Evolutionary conservation across 2,888 invertebrate species (phyloP).

Genomic region (Lissonota sp.): DNA sequence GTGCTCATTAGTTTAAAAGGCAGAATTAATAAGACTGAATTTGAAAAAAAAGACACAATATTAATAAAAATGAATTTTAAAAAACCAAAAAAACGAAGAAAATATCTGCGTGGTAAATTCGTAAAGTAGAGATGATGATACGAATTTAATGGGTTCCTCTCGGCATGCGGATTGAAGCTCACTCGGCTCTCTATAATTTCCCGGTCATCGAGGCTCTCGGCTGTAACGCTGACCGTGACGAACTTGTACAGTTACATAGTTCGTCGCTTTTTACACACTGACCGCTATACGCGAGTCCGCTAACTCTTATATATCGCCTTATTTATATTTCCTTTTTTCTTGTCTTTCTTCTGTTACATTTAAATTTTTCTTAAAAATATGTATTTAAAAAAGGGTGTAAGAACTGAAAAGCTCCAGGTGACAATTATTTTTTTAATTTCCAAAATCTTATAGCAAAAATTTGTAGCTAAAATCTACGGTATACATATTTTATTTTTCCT

Average conservation of each 20-base stretch:
- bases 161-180: conserved; percentile 10
- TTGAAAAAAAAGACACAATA: background rate
- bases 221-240: conserved; percentile 66
- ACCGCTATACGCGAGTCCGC: conserved; percentile 59
- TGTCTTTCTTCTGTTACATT: background rate
- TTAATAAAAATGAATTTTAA: background rate
- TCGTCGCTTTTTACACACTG: conserved; percentile 60
- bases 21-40: background rate
- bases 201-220: conserved; percentile 29
- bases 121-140: conserved; percentile 5
- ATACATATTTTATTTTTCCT: background rate
- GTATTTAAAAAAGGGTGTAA: background rate
- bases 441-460: background rate
- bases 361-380: background rate
- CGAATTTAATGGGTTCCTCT: conserved; percentile 41
- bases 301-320: conserved; percentile 45
- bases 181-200: conserved; percentile 20
- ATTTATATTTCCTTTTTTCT: background rate
- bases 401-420: background rate
- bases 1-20: too few relatives aligned
- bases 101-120: background rate
- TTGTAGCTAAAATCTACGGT: background rate
- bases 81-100: background rate
- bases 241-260: conserved; percentile 67
- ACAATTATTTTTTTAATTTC: background rate